Base-by-base conservation (phyloP, 2,113 vertebrate species). In the Aegypius monachus region DNA sequence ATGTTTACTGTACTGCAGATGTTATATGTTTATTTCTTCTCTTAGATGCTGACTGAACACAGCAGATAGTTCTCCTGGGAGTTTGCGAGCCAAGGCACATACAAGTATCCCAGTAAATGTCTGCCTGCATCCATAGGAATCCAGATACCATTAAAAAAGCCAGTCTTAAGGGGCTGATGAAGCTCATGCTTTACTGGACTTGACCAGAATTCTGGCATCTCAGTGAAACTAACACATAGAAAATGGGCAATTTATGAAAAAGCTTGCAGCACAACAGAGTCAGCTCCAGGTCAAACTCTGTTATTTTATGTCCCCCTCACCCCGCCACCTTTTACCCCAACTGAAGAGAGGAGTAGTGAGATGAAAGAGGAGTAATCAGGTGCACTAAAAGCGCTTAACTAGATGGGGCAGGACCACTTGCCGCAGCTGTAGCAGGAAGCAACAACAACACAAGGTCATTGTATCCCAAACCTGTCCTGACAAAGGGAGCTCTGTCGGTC, bases 281-380 rank as follows among this genome's bases (percentile, higher is more conserved):
- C 4, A 3, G 74, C 18, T 68, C 27, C 0, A 0, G 47, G 47
- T 22, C 25, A 25, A 26, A 43, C 20, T 11, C 47, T 42, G 21
- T 17, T 21, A 16, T 23, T 93, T 34, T 25, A 12, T 19, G 15
- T 2, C 3, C 10, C 27, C 7, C 31, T 34, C 9, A 11, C 4
- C 20, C 56, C 4, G 5, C 34, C 18, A 22, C 2, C 31, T 75
- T 59, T 56, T 10, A 1, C 10, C 32, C 26, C 61, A 71, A 3
- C 9, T 29, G n/a, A 74, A 43, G 38, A 73, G 47, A 59, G 62
- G 32, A 43, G 59, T 5, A 66, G 42, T 10, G 63, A 90, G 78
- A 95, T 89, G 65, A 91, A 91, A 96, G 34, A 66, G 59, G 34
- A 79, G 61, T 7, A 92, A 92, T 75, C 66, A 85, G 36, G 87